Evolutionary conservation across 2,113 vertebrate species (phyloP).

Genomic region (Gracilinanus agilis): DNA sequence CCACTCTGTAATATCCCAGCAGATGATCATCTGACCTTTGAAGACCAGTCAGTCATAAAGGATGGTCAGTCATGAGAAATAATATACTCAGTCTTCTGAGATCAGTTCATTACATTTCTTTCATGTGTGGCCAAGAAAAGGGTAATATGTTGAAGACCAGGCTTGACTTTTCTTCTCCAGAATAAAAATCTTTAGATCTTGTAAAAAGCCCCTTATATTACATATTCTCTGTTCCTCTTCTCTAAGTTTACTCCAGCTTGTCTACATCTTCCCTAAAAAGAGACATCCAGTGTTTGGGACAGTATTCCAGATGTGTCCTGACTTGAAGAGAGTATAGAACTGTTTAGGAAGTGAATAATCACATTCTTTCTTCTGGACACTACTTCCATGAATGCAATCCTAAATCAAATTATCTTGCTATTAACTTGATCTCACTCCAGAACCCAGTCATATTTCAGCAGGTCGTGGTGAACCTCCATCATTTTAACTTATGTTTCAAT

Average conservation of each 20-base stretch:
- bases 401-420: neutral
- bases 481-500: neutral
- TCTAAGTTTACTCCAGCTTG: neutral
- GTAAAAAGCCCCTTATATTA: neutral
- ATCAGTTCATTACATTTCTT: neutral
- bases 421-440: neutral
- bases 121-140: neutral
- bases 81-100: neutral
- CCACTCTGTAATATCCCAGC: neutral
- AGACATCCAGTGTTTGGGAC: neutral
- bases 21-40: neutral
- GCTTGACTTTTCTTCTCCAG: neutral
- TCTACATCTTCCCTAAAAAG: neutral
- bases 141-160: neutral
- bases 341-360: neutral
- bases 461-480: neutral
- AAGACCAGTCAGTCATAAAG: neutral
- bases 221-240: neutral
- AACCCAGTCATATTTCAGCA: neutral
- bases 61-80: neutral
- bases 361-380: neutral
- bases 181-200: neutral
- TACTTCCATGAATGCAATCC: neutral
- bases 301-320: neutral
- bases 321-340: neutral